phyloP scores from a whole-genome alignment of 2,888 invertebrate genomes.

The Drosophila hawaiiensis region DNA sequence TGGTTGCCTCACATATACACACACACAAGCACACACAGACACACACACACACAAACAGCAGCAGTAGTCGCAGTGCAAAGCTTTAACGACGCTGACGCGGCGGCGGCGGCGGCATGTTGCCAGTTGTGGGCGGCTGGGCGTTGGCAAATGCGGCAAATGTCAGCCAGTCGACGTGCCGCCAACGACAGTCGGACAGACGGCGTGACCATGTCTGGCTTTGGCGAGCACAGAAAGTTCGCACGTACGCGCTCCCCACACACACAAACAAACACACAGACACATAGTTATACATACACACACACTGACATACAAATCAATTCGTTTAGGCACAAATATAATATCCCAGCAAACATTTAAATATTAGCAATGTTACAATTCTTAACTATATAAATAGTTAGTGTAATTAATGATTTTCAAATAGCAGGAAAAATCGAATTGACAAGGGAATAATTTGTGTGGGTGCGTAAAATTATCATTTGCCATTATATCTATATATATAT shows the following conservation, averaged over 20 bases:
- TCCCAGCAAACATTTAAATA: constrained; percentile 58
- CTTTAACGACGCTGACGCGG: constrained; percentile 65
- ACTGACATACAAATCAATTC: constrained; percentile 75
- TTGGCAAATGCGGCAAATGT: constrained; percentile 79
- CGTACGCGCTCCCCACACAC: constrained; percentile 64
- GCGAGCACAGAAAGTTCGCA: constrained; percentile 74
- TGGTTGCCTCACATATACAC: constrained; percentile 75
- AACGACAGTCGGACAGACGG: constrained; percentile 67
- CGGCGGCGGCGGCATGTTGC: constrained; percentile 74
- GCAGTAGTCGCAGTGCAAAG: constrained; percentile 54
- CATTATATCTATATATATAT: neutral
- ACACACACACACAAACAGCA: constrained; percentile 27
- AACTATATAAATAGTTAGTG: neutral
- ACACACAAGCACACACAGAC: constrained; percentile 51
- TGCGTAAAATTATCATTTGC: neutral
- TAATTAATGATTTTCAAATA: neutral
- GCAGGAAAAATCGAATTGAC: neutral
- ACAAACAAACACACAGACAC: constrained; percentile 42
- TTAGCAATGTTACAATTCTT: neutral
- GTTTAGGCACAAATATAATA: constrained; percentile 74
- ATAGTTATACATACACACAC: constrained; percentile 32
- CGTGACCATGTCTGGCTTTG: constrained; percentile 80
- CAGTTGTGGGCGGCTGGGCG: constrained; percentile 74
- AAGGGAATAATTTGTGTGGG: neutral
- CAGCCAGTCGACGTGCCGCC: constrained; percentile 77